These are phyloP conservation scores for Drosophila leonis DNA, from an alignment of 2,888 invertebrate genomes.

Conservation along the genomic window DNA sequence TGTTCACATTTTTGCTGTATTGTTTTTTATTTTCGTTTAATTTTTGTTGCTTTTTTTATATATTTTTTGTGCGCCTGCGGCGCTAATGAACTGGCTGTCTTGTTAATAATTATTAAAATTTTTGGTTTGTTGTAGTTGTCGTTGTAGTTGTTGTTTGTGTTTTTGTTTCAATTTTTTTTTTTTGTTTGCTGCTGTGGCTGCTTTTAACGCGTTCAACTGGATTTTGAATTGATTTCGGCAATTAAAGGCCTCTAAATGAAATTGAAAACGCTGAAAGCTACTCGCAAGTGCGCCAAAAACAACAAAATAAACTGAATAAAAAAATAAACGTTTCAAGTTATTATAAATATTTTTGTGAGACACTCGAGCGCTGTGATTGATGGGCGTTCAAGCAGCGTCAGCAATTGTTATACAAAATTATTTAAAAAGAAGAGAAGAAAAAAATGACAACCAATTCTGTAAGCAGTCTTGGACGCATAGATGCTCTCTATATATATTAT, in stretches of 20 bases:
- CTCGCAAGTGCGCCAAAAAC: slow-evolving; percentile 54
- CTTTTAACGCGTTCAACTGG: slow-evolving; percentile 79
- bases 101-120: slow-evolving; percentile 77
- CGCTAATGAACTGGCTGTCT: slow-evolving; percentile 72
- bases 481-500: slow-evolving; percentile 29
- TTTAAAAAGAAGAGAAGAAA: slow-evolving; percentile 8
- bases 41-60: neutral
- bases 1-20: slow-evolving; percentile 8
- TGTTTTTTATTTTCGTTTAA: slow-evolving; percentile 14
- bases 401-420: slow-evolving; percentile 58
- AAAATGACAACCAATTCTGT: neutral
- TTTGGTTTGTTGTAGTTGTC: slow-evolving; percentile 35
- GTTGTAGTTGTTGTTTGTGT: slow-evolving; percentile 10
- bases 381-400: slow-evolving; percentile 66
- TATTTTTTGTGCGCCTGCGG: slow-evolving; percentile 45
- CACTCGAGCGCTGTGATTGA: slow-evolving; percentile 72
- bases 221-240: slow-evolving; percentile 81
- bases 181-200: slow-evolving; percentile 56
- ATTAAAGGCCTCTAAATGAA: slow-evolving; percentile 76
- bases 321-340: slow-evolving; percentile 54
- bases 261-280: slow-evolving; percentile 74
- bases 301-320: slow-evolving; percentile 1
- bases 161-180: slow-evolving; percentile 10
- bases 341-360: slow-evolving; percentile 73
- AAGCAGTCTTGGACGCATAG: neutral